Evolutionary conservation across 2,113 vertebrate species (phyloP), one percentile per base, ranked within the genome.

Genomic region (Toxotes jaculatrix): DNA sequence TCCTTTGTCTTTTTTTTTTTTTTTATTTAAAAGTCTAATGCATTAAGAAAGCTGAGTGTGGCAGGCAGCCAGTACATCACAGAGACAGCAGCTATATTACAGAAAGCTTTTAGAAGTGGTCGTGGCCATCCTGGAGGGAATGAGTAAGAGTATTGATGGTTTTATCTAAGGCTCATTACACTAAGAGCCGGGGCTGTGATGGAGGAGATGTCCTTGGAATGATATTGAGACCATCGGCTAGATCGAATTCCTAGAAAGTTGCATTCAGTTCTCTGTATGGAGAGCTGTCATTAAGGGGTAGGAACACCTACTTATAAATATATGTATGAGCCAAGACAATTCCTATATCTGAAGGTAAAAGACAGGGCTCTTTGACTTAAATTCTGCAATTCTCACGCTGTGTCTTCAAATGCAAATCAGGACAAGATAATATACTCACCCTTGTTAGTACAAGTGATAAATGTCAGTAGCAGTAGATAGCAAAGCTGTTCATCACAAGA

Each of bases 141-240:
- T 87, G 92, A 93, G 80, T 87, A 91, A 88, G 89, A 91, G 89
- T 92, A 94, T 93, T 92, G 92, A 95, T 94, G 93, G 88, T 91
- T 95, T 94, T 94, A 95, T 95, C 94, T 89, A 5, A 57, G 91
- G 87, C 91, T 95, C 95, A 95, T 95, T 95, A 95, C 88, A 83
- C 93, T 95, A 95, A 95, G 91, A 95, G 95, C 94, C 65, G 83
- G 62, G 82, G 83, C 83, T 49, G 88, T 77, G 90, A 92, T 88
- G 82, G 80, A 27, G 53, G 68, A 80, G 88, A 91, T 88, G 93
- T 89, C 95, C 95, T 95, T 95, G 93, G 77, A 74, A 23, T 94
- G 94, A 93, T 71, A 79, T 93, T 94, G 89, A 93, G 87, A 86
- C 63, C 66, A 16, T 1, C 59, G 56, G 74, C 82, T 21, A 10